Conservation (phyloP, 2,797 vertebrate species). For the Rhynchonycteris naso region DNA sequence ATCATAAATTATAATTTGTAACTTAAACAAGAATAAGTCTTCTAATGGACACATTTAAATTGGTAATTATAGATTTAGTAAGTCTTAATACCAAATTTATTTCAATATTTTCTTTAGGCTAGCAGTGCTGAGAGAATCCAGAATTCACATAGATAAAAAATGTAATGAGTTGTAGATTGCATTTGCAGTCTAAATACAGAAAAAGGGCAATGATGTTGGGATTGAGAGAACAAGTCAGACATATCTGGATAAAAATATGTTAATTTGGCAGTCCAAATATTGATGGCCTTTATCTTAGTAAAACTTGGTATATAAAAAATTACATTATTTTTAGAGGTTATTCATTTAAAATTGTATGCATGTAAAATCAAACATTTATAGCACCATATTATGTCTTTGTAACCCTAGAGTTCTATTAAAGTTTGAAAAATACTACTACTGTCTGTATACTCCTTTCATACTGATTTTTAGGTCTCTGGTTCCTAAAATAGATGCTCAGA, state of each 20-base stretch:
- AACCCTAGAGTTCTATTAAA: background rate
- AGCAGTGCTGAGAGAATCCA: background rate
- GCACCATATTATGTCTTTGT: background rate
- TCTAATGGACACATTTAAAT: conserved; percentile 48
- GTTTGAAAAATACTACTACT: conserved; percentile 29
- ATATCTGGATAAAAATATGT: conserved; percentile 22
- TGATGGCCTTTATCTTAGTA: background rate
- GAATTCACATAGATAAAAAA: conserved; percentile 44
- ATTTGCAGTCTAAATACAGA: conserved; percentile 17
- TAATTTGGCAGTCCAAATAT: background rate
- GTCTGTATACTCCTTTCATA: background rate
- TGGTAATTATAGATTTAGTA: conserved; percentile 39
- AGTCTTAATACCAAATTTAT: conserved; percentile 9
- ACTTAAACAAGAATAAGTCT: conserved; percentile 2
- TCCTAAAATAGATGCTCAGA: conserved; percentile 41
- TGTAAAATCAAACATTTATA: background rate
- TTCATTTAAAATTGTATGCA: background rate
- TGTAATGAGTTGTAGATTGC: background rate
- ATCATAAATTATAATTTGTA: conserved; percentile 21
- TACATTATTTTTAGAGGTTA: conserved; percentile 25
- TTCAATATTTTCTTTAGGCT: conserved; percentile 45
- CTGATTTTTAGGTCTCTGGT: background rate
- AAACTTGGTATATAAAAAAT: conserved; percentile 29
- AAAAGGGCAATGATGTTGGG: background rate
- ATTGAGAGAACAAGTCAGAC: background rate